Evolutionary conservation across 2,797 vertebrate genomes (phyloP), one percentile per base, ranked within the genome.

Genomic region (Fundulus diaphanus): DNA sequence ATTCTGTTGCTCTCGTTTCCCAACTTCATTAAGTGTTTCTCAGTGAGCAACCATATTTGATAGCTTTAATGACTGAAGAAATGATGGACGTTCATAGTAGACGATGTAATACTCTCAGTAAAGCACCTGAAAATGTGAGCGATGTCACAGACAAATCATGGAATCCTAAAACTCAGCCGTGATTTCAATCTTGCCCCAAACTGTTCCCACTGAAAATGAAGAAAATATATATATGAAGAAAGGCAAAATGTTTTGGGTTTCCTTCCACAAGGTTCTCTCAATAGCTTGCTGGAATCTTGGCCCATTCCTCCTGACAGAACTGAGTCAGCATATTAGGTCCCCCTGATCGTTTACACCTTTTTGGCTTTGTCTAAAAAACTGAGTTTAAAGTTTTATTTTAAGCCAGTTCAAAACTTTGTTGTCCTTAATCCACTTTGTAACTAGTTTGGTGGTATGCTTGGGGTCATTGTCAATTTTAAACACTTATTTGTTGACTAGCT

Each of bases 11-110:
- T 42, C 70, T 54, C 61, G 70, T 49, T 33, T 13, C 16, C 24
- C 44, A 40, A 57, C 63, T 31, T 48, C 61, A 68, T 82, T 86
- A 78, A 77, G 82, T 83, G 80, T 29, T 74, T 22, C 78, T 69
- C 73, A 88, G 77, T 76, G 83, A 85, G 82, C 11, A 42, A 42
- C 24, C 22, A n/a, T 66, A n/a, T 42, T 66, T 79, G 77, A 80
- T 81, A 84, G 83, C 52, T 49, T n/a, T 66, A 7, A 27, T 42
- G 63, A 42, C 24, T 15, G 31, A 61, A 61, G 7, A 61, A 61
- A 61, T 61, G 31, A 61, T 16, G 35, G 16, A 61, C 3, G 18
- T 61, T 61, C 22, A 31, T 9, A 33, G 57, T 13, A 33, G 57
- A 61, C 31, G 35, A 35, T 61, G 18, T 7, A 61, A 61, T 35